Evolutionary conservation across 2,797 vertebrate genomes (phyloP).

Genomic region (Microcaecilia unicolor): DNA sequence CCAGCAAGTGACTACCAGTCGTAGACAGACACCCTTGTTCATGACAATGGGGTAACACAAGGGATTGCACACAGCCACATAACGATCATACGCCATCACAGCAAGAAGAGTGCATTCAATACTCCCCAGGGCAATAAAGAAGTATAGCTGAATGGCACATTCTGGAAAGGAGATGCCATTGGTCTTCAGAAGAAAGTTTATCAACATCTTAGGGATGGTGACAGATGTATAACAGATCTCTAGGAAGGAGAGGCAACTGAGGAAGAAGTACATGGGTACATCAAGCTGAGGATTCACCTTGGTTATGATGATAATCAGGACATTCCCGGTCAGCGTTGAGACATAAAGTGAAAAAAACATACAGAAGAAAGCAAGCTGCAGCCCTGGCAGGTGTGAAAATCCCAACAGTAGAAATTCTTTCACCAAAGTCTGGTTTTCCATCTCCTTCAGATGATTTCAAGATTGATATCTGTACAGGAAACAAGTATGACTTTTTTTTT

Average conservation of each 20-base stretch:
- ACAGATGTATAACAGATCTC: slow-evolving; percentile 27
- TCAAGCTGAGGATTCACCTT: slow-evolving; percentile 15
- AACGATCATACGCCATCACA: slow-evolving; percentile 32
- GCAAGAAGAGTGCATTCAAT: slow-evolving; percentile 34
- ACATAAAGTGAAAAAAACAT: slow-evolving; percentile 28
- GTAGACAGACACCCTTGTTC: slow-evolving; percentile 9
- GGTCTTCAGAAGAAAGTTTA: slow-evolving; percentile 17
- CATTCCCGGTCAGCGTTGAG: slow-evolving; percentile 17
- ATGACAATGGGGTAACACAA: slow-evolving; percentile 24
- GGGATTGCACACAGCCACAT: slow-evolving; percentile 30
- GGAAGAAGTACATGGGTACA: slow-evolving; percentile 33
- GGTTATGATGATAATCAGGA: slow-evolving; percentile 18
- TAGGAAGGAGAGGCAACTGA: slow-evolving; percentile 27
- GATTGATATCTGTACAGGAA: no score
- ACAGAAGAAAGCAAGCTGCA: slow-evolving; percentile 19
- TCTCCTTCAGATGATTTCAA: no score
- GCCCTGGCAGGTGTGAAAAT: slow-evolving; percentile 21
- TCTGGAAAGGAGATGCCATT: slow-evolving; percentile 17
- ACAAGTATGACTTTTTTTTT: no score
- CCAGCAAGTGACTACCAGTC: slow-evolving; percentile 23
- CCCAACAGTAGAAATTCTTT: slow-evolving; percentile 26
- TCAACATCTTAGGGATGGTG: slow-evolving; percentile 30
- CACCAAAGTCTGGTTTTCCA: no score
- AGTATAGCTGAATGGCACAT: slow-evolving; percentile 33
- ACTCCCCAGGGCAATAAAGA: slow-evolving; percentile 26